Conservation (phyloP, 2,797 vertebrate genomes). For the Pelochelys cantorii region DNA sequence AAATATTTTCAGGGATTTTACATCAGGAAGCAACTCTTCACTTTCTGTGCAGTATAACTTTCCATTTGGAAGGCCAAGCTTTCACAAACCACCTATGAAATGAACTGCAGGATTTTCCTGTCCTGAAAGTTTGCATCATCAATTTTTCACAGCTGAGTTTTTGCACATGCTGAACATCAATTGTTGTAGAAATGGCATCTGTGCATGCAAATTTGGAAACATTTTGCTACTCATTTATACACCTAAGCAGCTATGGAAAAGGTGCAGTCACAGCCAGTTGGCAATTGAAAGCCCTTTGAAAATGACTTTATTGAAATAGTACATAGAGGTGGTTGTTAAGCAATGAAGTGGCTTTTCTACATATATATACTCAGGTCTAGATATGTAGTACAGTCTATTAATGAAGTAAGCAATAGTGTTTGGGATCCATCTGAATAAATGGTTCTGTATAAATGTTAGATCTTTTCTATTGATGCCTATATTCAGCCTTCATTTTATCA, state of each 20-base stretch:
- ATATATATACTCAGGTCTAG: background rate
- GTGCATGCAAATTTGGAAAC: background rate
- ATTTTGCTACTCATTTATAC: background rate
- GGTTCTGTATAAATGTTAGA: background rate
- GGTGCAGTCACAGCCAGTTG: background rate
- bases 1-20: background rate
- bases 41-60: background rate
- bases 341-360: conserved; percentile 12
- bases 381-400: background rate
- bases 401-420: background rate
- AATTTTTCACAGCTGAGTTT: background rate
- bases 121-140: background rate
- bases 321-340: background rate
- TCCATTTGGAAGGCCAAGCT: background rate
- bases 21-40: background rate
- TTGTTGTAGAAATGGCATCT: background rate
- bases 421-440: background rate
- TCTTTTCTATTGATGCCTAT: background rate
- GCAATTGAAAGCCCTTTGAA: background rate
- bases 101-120: background rate
- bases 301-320: background rate
- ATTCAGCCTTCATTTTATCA: background rate
- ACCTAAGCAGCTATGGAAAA: background rate
- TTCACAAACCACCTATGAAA: background rate
- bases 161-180: background rate